Evolutionary conservation across 2,888 invertebrate genomes (phyloP), one percentile per base, ranked within the genome.

Genomic region (Plebejus anna): DNA sequence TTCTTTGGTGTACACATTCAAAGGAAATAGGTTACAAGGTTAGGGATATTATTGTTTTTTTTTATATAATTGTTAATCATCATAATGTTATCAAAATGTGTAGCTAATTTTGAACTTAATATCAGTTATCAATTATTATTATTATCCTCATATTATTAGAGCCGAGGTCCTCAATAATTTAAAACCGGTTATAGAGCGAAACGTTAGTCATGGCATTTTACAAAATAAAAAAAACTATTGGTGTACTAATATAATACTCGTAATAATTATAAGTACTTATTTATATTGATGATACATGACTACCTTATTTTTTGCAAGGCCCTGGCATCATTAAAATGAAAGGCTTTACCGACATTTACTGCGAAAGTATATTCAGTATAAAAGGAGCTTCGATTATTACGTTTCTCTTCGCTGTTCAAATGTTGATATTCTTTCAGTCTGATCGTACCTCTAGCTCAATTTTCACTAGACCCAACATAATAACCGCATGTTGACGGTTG

Each of bases 401-500:
- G 66, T 66, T 66, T 66, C 36, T 75, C 59, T 80, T 78, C 78
- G 76, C 72, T 78, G 78, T 75, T 78, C 77, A 81, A 81, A 80
- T 80, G 78, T 81, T 80, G 79, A 79, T 80, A 78, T 81, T 81
- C 78, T 79, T 79, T 81, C 78, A 75, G 75, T 80, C 79, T 78
- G 81, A 80, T 82, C 83, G 84, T 85, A 84, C 83, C 83, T 86
- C 87, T 89, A 89, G 90, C 84, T 91, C 90, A 89, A 90, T 92
- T 91, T 91, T 89, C 86, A 87, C 89, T 84, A 88, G 88, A 88
- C 85, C 86, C 91, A 89, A 92, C 92, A 92, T 93, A 93, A 93
- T 92, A 93, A 92, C 89, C 88, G 88, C 88, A 89, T 90, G 92
- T 91, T 91, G 90, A 90, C 82, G 82, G 73, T 86, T 85, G 86